Evolutionary conservation across 2,797 vertebrate genomes (phyloP), one percentile per base, ranked within the genome.

Genomic region (Peromyscus eremicus): DNA sequence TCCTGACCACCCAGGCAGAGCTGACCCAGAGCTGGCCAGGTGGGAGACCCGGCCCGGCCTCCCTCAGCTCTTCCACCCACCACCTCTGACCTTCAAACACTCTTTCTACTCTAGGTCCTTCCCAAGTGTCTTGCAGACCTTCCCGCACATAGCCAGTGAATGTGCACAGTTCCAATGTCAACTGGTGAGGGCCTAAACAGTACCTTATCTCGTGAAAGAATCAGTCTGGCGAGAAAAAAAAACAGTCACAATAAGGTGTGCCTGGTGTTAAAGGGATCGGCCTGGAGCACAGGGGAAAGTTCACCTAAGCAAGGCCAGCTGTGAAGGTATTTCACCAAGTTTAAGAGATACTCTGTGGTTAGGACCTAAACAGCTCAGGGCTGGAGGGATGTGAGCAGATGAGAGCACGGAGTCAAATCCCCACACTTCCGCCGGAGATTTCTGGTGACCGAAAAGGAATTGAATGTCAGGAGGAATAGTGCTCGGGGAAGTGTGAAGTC

Each of bases 181-280:
- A 71, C 40, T 49, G n/a, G 23, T n/a, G 55, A 80, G 34, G 40
- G 10, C n/a, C 75, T n/a, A 55, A 4, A 81, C 19, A 92, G 70
- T 27, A 62, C 40, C 32, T 93, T 55, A 88, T n/a, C 70, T 94
- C 76, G 80, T 27, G 81, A 91, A 96, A 96, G 32, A n/a, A 14
- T 46, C 19, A n/a, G 7, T 37, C 62, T 76, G 86, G 46, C 6
- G 37, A 86, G 84, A 55, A 76, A 89, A 77, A 62, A 80, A 89
- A 82, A 71, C 76, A 49, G 29, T 60, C 37, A 29, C 62, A 70
- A 6, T 7, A 68, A 89, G 86, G 43, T 32, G n/a, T 23, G 16
- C 86, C 17, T 11, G 43, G 3, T 10, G 62, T 19, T 17, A 77
- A 46, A 10, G 29, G n/a, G 27, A 66, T 8, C 17, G 76, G 62